phyloP scores from a whole-genome alignment of 2,888 invertebrate genomes.

The Pardosa pseudoannulata region DNA sequence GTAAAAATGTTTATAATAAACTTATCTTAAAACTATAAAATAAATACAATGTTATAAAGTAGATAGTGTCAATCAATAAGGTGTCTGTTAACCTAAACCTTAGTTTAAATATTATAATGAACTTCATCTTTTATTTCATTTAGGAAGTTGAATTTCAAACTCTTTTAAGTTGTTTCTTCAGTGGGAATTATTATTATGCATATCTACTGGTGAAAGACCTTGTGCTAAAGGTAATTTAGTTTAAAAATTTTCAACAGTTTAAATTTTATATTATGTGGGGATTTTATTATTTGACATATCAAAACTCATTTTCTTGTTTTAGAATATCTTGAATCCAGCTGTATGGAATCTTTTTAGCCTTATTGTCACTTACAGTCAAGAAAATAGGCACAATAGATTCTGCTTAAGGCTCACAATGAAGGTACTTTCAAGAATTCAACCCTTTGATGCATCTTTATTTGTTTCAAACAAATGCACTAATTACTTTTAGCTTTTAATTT shows the following conservation, averaged over 20 bases:
- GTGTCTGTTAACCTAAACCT: no score
- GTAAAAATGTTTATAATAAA: no score
- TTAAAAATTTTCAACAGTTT: no score
- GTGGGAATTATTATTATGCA: conserved; percentile 85
- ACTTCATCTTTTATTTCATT: conserved; percentile 7
- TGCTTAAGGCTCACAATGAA: conserved; percentile 77
- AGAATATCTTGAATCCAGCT: conserved; percentile 81
- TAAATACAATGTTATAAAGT: no score
- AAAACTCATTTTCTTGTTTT: no score
- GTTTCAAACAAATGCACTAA: no score
- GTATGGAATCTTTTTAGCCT: conserved; percentile 89
- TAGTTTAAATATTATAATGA: background rate
- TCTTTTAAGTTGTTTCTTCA: conserved; percentile 84
- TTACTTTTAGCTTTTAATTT: no score
- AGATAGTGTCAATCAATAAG: no score
- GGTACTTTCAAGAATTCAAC: conserved; percentile 73
- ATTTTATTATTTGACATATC: no score
- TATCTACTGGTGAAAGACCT: conserved; percentile 87
- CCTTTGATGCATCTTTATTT: background rate
- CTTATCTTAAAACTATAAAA: no score
- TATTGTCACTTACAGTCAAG: conserved; percentile 84
- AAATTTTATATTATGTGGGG: no score
- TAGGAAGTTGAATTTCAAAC: conserved; percentile 77
- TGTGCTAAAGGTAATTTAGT: conserved; percentile 81
- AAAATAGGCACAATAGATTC: conserved; percentile 87